These are phyloP conservation scores for Macrosiphum euphorbiae DNA, from an alignment of 2,888 invertebrate species.

Conservation along the genomic window DNA sequence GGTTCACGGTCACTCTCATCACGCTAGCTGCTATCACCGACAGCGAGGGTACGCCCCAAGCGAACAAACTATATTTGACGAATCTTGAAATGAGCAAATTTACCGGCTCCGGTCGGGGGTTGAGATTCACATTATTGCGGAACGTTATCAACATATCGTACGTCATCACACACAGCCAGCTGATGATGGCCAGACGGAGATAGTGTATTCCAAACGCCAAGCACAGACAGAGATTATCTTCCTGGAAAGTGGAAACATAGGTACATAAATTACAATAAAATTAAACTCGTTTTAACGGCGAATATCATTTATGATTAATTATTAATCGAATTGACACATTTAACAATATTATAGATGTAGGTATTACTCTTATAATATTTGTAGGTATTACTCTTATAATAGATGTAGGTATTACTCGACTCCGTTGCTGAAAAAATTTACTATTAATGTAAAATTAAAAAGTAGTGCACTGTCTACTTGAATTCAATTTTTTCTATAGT, in stretches of 20 bases:
- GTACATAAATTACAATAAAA: not conserved
- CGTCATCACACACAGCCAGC: slow-evolving; percentile 79
- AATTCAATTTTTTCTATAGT: not conserved
- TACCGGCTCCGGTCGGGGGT: slow-evolving; percentile 71
- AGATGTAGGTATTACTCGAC: not conserved
- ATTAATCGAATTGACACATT: not conserved
- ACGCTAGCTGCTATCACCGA: slow-evolving; percentile 73
- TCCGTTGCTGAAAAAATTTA: not conserved
- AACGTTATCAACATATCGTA: slow-evolving; percentile 75
- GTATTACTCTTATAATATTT: too few relatives aligned
- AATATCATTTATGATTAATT: not conserved
- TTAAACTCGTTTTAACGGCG: not conserved
- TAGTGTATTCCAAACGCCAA: slow-evolving; percentile 78
- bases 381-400: not conserved
- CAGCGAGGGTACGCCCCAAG: slow-evolving; percentile 77
- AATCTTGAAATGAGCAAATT: slow-evolving; percentile 71
- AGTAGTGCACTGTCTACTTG: not conserved
- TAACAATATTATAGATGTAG: not conserved
- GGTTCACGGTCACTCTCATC: slow-evolving; percentile 72
- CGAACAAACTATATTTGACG: slow-evolving; percentile 75
- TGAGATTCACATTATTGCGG: slow-evolving; percentile 72
- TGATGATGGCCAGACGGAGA: slow-evolving; percentile 76
- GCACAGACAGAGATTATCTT: slow-evolving; percentile 75
- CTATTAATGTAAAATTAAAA: not conserved
- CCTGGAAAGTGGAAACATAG: slow-evolving; percentile 74